These are phyloP conservation scores for Sylvia atricapilla DNA, from an alignment of 2,113 vertebrate genomes.

Conservation along the genomic window DNA sequence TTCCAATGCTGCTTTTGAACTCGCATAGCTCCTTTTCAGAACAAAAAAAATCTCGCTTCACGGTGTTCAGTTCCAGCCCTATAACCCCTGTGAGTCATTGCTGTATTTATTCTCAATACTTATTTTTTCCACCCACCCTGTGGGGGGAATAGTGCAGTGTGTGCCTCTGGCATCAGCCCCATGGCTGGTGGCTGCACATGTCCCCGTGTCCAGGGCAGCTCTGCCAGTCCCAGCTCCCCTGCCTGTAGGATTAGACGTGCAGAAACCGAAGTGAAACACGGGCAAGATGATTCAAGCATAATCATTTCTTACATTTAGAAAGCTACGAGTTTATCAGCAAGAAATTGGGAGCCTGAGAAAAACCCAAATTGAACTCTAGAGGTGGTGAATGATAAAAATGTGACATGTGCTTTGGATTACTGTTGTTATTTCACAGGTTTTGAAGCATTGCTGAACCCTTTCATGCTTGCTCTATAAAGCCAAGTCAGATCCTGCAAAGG, in stretches of 20 bases:
- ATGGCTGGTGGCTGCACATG: background rate
- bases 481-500: background rate
- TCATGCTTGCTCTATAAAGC: slow-evolving; percentile 16
- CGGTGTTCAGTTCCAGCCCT: background rate
- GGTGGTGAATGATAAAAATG: slow-evolving; percentile 9
- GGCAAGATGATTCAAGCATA: background rate
- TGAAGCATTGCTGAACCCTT: slow-evolving; percentile 44
- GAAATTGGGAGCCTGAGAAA: background rate
- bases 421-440: slow-evolving; percentile 59
- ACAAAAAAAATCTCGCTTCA: background rate
- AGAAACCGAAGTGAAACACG: background rate
- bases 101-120: background rate
- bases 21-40: slow-evolving; percentile 8
- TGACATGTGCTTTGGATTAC: slow-evolving; percentile 28
- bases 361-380: slow-evolving; percentile 7
- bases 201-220: background rate
- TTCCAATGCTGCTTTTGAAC: slow-evolving; percentile 27
- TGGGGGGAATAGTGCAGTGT: background rate
- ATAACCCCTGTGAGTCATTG: background rate
- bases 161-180: background rate
- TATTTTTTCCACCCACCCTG: background rate
- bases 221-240: background rate
- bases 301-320: background rate
- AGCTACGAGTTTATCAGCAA: background rate
- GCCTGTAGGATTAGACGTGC: background rate